Conservation (phyloP, 1,140 invertebrate genomes). For the Dinothrombium tinctorium region DNA sequence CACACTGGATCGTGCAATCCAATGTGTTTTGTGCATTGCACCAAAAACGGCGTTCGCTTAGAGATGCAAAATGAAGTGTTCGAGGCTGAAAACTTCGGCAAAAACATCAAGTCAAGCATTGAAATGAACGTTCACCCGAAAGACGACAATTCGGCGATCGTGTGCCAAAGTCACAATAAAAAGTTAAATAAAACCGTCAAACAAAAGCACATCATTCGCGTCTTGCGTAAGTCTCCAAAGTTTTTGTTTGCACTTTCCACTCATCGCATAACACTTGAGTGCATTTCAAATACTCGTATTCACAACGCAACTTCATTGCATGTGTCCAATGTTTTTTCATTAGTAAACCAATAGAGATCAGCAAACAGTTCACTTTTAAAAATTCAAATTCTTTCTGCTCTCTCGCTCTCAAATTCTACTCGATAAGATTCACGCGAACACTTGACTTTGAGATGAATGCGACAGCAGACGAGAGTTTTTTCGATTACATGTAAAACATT, state of each 20-base stretch:
- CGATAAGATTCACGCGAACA: too few species aligned
- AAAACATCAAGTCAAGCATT: slow-evolving; percentile 49
- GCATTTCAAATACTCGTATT: too few species aligned
- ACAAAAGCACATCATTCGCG: slow-evolving; percentile 58
- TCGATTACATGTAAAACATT: too few species aligned
- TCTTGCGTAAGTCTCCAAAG: slow-evolving; percentile 50
- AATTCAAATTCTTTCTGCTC: too few species aligned
- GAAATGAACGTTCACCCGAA: slow-evolving; percentile 57
- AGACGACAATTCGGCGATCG: slow-evolving; percentile 63
- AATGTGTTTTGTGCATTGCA: slow-evolving; percentile 67
- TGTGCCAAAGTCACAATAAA: slow-evolving; percentile 68
- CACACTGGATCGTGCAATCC: slow-evolving; percentile 79
- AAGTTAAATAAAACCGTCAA: slow-evolving; percentile 51
- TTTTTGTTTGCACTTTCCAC: slow-evolving; percentile 6
- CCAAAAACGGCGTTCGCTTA: slow-evolving; percentile 51
- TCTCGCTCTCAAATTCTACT: too few species aligned
- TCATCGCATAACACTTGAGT: too few species aligned
- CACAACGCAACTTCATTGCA: not conserved
- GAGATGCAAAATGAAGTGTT: slow-evolving; percentile 40
- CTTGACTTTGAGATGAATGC: too few species aligned
- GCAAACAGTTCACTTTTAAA: too few species aligned
- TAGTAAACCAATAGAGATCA: too few species aligned
- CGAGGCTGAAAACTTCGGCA: slow-evolving; percentile 53
- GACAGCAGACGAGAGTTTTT: too few species aligned
- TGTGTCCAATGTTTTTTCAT: not conserved